phyloP scores from a whole-genome alignment of 1,140 invertebrate species.

The Drosophila pallidifrons region DNA sequence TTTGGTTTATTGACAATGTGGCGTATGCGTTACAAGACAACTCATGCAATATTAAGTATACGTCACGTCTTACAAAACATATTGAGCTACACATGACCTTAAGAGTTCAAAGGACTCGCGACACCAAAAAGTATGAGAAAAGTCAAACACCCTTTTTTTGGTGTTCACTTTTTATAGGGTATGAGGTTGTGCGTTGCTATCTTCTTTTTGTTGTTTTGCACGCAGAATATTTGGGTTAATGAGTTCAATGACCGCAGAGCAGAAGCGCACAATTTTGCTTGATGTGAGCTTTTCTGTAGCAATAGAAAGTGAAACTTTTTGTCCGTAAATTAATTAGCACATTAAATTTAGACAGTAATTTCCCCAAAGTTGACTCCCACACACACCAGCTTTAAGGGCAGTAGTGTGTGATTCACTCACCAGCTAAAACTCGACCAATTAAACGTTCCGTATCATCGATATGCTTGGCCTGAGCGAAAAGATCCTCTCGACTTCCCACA shows the following conservation, averaged over 20 bases:
- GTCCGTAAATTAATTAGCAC: neutral
- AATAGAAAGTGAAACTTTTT: constrained; percentile 62
- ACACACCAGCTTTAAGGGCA: neutral
- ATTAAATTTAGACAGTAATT: neutral
- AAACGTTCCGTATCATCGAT: constrained; percentile 82
- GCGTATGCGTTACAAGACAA: constrained; percentile 34
- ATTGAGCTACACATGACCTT: neutral
- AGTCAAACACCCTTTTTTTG: neutral
- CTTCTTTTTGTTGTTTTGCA: constrained; percentile 52
- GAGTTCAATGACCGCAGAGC: constrained; percentile 76
- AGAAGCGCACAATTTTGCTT: constrained; percentile 54
- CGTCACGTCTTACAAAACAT: constrained; percentile 3
- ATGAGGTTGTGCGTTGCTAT: constrained; percentile 30
- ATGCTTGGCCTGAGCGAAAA: constrained; percentile 78
- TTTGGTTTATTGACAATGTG: constrained; percentile 22
- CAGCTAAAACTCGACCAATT: constrained; percentile 78
- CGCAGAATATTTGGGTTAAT: constrained; percentile 74
- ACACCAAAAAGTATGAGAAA: neutral
- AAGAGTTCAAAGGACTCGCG: constrained; percentile 8
- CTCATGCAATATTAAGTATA: constrained; percentile 45
- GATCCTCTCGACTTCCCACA: constrained; percentile 79
- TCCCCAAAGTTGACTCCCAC: neutral
- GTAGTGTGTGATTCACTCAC: constrained; percentile 56
- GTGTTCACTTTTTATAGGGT: constrained; percentile 5
- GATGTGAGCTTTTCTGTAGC: neutral